A percentile compares a stretch with the other conserved stretches of the same genome.
phyloP scores from a whole-genome alignment of 2,797 vertebrate species.

The Geotrypetes seraphini region DNA sequence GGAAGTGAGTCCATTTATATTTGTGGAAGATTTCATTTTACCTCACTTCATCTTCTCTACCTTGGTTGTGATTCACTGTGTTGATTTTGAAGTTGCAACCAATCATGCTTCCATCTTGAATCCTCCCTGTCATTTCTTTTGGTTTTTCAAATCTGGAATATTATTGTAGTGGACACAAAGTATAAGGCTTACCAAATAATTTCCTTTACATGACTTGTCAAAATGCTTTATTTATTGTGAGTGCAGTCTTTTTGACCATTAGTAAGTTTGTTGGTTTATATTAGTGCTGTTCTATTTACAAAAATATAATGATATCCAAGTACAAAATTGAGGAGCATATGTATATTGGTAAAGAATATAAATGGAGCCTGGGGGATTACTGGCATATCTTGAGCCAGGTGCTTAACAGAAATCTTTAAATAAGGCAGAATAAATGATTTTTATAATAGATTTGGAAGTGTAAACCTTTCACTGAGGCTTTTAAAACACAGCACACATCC shows the following conservation, averaged over 20 bases:
- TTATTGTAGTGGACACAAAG: background rate
- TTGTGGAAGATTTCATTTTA: too few relatives aligned
- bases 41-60: too few relatives aligned
- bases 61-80: too few relatives aligned
- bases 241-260: background rate
- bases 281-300: background rate
- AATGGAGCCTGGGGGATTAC: background rate
- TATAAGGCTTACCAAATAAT: background rate
- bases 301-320: background rate
- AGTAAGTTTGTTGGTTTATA: fast-evolving
- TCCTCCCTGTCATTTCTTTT: too few relatives aligned
- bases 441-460: background rate
- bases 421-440: constrained; percentile 6
- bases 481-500: background rate
- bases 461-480: constrained; percentile 1
- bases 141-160: too few relatives aligned
- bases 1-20: too few relatives aligned
- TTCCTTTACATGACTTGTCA: background rate
- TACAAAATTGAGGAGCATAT: too few relatives aligned
- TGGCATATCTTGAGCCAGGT: background rate
- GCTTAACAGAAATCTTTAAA: constrained; percentile 4
- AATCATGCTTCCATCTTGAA: too few relatives aligned
- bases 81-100: too few relatives aligned
- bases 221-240: background rate
- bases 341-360: constrained; percentile 1